A percentile compares a stretch with the other conserved stretches of the same genome.
Conservation (phyloP, 2,888 invertebrate species). For the Lordiphosa fenestrarum region DNA sequence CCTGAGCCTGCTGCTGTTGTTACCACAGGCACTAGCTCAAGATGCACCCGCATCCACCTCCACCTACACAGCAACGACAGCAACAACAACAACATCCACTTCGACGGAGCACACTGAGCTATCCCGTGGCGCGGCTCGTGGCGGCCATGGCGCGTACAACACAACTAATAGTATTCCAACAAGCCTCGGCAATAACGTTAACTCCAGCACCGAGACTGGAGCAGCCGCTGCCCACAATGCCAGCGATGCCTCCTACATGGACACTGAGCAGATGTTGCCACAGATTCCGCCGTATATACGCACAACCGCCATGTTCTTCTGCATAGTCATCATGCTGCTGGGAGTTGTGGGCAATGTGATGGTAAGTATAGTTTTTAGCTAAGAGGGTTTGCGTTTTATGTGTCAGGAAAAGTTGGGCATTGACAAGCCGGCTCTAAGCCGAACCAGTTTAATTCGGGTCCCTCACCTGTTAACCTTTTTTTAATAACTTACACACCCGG, state of each 20-base stretch:
- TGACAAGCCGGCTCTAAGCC: too few species aligned
- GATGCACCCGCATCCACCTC: slow-evolving; percentile 49
- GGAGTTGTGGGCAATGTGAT: slow-evolving; percentile 96
- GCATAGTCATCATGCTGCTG: slow-evolving; percentile 92
- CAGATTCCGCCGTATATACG: slow-evolving; percentile 92
- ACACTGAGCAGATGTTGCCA: slow-evolving; percentile 77
- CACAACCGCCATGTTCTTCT: slow-evolving; percentile 92
- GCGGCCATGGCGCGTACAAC: slow-evolving; percentile 69
- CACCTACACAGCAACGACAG: slow-evolving; percentile 35
- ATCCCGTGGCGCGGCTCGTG: slow-evolving; percentile 68
- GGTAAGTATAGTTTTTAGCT: slow-evolving; percentile 80
- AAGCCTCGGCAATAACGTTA: slow-evolving; percentile 17
- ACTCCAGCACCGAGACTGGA: slow-evolving; percentile 24
- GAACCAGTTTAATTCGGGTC: too few species aligned
- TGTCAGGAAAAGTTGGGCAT: too few species aligned
- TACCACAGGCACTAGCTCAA: slow-evolving; percentile 28
- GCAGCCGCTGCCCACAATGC: slow-evolving; percentile 9
- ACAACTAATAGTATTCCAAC: slow-evolving; percentile 66
- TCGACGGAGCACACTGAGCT: slow-evolving; percentile 58
- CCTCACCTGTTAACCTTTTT: too few species aligned
- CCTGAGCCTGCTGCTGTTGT: slow-evolving; percentile 33
- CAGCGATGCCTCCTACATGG: slow-evolving; percentile 18
- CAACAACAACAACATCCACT: slow-evolving; percentile 37
- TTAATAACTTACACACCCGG: too few species aligned
- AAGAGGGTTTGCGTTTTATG: too few species aligned